Evolutionary conservation across 2,113 vertebrate genomes (phyloP).

Genomic region (Acinonyx jubatus): DNA sequence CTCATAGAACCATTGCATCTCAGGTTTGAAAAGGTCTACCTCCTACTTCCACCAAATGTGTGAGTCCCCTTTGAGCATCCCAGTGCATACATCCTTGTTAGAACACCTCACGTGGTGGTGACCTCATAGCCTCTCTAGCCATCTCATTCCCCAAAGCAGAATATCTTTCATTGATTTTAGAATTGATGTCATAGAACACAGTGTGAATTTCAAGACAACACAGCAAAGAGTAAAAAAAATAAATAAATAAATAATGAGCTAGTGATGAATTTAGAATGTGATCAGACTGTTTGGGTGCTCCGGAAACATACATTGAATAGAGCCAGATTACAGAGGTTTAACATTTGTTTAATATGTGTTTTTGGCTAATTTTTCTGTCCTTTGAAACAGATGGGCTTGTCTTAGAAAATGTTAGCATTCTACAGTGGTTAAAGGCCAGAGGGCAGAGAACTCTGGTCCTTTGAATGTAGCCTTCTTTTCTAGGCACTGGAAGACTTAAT

Average conservation of each 20-base stretch:
- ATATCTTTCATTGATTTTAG: conserved; percentile 15
- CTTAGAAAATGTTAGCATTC: background rate
- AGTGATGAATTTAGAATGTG: conserved; percentile 14
- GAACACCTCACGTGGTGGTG: background rate
- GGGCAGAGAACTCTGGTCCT: background rate
- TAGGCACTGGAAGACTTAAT: background rate
- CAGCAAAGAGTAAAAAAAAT: background rate
- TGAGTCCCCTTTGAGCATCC: background rate
- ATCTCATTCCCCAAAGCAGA: background rate
- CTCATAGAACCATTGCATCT: background rate
- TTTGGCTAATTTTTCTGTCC: conserved; percentile 46
- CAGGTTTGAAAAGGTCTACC: background rate
- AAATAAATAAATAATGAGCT: background rate
- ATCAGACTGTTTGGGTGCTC: conserved; percentile 14
- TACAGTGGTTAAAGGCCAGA: conserved; percentile 34
- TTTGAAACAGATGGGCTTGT: conserved; percentile 38
- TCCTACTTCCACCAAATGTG: background rate
- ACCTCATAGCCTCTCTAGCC: background rate
- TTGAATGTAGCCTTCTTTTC: conserved; percentile 22
- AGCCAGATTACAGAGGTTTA: conserved; percentile 47
- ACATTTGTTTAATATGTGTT: conserved; percentile 54
- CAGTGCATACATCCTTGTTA: background rate
- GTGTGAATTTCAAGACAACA: conserved; percentile 2
- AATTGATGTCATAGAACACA: background rate
- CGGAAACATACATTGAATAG: background rate